Percentiles rank a stretch among this genome's conserved stretches.
These are phyloP conservation scores for Lepidurus arcticus DNA, from an alignment of 1,140 invertebrate genomes.

Conservation along the genomic window DNA sequence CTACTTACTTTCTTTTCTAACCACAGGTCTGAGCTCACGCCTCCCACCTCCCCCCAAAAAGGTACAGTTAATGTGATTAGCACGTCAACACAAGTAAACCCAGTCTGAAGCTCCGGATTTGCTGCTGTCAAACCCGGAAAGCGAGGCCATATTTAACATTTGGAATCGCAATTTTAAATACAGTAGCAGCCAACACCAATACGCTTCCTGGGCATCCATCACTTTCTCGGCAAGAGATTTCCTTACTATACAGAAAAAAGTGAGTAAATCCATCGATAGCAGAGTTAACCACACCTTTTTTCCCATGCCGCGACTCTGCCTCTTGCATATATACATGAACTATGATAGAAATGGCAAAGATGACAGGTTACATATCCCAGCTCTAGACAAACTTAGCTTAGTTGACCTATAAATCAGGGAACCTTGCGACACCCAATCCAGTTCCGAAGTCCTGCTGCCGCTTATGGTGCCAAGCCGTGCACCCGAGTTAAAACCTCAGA, in stretches of 20 bases:
- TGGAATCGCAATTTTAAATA: not conserved
- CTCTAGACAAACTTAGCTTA: not conserved
- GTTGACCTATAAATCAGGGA: slow-evolving; percentile 1
- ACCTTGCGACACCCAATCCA: not conserved
- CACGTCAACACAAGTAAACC: no score
- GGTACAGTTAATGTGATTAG: no score
- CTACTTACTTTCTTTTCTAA: no score
- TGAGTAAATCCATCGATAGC: not conserved
- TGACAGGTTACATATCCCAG: slow-evolving; percentile 16
- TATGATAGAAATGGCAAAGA: slow-evolving; percentile 3
- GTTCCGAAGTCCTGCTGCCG: not conserved
- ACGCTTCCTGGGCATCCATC: not conserved
- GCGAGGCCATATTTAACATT: not conserved
- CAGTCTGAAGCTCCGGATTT: no score
- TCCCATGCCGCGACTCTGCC: not conserved
- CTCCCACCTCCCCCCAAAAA: no score
- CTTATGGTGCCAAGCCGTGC: not conserved
- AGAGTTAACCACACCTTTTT: not conserved
- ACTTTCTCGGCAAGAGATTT: not conserved
- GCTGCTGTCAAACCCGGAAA: no score
- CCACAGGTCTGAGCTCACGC: no score
- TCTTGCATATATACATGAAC: slow-evolving; percentile 14
- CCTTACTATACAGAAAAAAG: not conserved
- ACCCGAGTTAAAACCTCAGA: not conserved
- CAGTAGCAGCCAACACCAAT: not conserved